phyloP scores from a whole-genome alignment of 2,888 invertebrate genomes.

The Thumatha senex region DNA sequence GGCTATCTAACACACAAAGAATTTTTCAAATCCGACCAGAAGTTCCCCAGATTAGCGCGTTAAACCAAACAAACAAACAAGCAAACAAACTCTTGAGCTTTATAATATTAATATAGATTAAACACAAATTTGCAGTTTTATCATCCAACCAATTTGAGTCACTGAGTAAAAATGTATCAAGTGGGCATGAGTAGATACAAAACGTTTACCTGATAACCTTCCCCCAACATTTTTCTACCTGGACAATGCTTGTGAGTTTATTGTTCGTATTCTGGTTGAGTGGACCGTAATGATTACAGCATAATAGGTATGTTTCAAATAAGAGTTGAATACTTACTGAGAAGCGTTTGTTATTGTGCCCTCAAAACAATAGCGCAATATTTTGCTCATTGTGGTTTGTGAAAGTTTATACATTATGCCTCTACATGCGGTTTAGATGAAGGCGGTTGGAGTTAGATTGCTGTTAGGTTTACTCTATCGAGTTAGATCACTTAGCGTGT shows the following conservation, averaged over 20 bases:
- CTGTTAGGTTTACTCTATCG: background rate
- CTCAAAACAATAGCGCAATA: constrained; percentile 10
- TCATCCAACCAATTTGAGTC: too few relatives aligned
- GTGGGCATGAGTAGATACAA: too few relatives aligned
- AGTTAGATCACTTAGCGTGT: background rate
- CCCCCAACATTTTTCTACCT: too few relatives aligned
- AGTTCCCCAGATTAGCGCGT: too few relatives aligned
- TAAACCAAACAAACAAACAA: too few relatives aligned
- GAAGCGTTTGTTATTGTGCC: constrained; percentile 5
- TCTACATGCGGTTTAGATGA: constrained; percentile 9
- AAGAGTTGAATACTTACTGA: constrained; percentile 5
- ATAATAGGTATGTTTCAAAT: background rate
- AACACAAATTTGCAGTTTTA: too few relatives aligned
- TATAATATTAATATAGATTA: too few relatives aligned
- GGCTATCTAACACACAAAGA: too few relatives aligned
- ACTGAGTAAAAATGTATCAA: too few relatives aligned
- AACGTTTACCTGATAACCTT: too few relatives aligned
- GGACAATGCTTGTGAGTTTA: background rate
- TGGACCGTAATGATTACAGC: background rate
- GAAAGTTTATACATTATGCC: constrained; percentile 11
- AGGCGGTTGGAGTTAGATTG: background rate
- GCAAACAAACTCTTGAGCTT: too few relatives aligned
- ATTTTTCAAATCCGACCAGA: too few relatives aligned
- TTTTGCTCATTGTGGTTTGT: constrained; percentile 13
- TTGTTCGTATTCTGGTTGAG: background rate